Percentiles rank a stretch among this genome's conserved stretches.
Conservation (phyloP, 1,140 invertebrate species). For the Drosophila ercepeae region DNA sequence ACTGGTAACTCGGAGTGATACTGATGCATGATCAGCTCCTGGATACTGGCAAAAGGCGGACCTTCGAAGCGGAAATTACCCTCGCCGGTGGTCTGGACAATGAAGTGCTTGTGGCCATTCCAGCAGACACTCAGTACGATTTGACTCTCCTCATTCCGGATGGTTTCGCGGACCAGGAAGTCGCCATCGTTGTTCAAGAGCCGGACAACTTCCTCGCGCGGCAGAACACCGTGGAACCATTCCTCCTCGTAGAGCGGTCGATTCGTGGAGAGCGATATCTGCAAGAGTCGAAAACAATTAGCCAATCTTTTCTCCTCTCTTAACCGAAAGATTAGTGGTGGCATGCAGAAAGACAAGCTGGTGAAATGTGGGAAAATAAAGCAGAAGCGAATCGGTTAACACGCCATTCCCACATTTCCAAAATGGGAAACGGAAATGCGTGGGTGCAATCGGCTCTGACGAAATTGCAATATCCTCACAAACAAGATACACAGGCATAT, state of each 20-base stretch:
- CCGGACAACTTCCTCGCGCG: conserved; percentile 97
- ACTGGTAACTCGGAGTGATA: conserved; percentile 92
- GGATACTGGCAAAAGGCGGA: conserved; percentile 95
- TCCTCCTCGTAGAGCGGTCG: conserved; percentile 93
- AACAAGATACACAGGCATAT: conserved; percentile 24
- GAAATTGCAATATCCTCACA: conserved; percentile 46
- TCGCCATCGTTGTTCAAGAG: conserved; percentile 95
- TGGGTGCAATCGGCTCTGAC: conserved; percentile 55
- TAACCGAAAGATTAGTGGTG: conserved; percentile 37
- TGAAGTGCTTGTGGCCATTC: conserved; percentile 98
- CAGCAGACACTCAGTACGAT: conserved; percentile 97
- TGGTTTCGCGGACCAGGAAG: conserved; percentile 97
- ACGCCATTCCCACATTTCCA: conserved; percentile 59
- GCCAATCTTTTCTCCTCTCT: conserved; percentile 8
- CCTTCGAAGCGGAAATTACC: conserved; percentile 97
- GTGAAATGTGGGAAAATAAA: conserved; percentile 42
- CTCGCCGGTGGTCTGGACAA: conserved; percentile 97
- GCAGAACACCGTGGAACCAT: conserved; percentile 99
- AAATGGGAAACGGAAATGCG: conserved; percentile 60
- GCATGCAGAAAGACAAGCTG: conserved; percentile 26
- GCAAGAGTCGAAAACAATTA: conserved; percentile 46
- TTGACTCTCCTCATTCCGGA: conserved; percentile 95
- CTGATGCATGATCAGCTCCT: conserved; percentile 95
- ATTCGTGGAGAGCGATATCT: conserved; percentile 84
- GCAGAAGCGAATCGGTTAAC: conserved; percentile 2